Evolutionary conservation across 2,113 vertebrate genomes (phyloP).

Genomic region (Vulpes vulpes): DNA sequence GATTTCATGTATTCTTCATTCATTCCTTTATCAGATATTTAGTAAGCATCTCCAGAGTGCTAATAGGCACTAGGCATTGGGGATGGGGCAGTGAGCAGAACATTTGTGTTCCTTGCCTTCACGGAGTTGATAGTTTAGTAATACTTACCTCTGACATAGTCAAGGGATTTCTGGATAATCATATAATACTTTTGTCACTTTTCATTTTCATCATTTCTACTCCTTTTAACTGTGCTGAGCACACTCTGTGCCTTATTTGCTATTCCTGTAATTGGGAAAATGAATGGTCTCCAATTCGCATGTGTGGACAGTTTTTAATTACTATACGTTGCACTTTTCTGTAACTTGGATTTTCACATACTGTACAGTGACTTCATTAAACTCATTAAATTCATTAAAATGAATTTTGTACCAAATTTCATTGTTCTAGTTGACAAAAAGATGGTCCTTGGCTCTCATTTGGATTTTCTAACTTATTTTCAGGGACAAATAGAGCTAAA

Average conservation of each 20-base stretch:
- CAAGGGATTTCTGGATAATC: not conserved
- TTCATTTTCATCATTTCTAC: not conserved
- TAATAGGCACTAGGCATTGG: not conserved
- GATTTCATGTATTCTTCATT: not conserved
- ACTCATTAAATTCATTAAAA: not conserved
- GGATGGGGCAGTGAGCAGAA: not conserved
- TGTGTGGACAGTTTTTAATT: constrained; percentile 51
- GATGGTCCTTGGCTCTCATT: not conserved
- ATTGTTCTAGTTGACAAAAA: constrained; percentile 10
- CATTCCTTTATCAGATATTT: not conserved
- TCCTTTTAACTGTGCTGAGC: not conserved
- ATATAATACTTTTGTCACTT: not conserved
- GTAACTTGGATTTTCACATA: constrained; percentile 6
- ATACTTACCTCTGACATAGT: not conserved
- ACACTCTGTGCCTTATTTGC: not conserved
- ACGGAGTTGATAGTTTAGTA: not conserved
- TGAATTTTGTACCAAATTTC: not conserved
- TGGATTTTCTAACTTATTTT: constrained; percentile 53
- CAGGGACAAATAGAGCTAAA: not conserved
- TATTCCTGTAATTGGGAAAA: not conserved
- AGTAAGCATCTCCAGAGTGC: not conserved
- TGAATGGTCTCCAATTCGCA: not conserved
- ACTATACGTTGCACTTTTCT: not conserved
- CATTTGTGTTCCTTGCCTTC: not conserved
- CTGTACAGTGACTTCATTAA: not conserved